A percentile compares a stretch with the other conserved stretches of the same genome.
phyloP scores from a whole-genome alignment of 2,797 vertebrate species.

The Dendrocincla fuliginosa region DNA sequence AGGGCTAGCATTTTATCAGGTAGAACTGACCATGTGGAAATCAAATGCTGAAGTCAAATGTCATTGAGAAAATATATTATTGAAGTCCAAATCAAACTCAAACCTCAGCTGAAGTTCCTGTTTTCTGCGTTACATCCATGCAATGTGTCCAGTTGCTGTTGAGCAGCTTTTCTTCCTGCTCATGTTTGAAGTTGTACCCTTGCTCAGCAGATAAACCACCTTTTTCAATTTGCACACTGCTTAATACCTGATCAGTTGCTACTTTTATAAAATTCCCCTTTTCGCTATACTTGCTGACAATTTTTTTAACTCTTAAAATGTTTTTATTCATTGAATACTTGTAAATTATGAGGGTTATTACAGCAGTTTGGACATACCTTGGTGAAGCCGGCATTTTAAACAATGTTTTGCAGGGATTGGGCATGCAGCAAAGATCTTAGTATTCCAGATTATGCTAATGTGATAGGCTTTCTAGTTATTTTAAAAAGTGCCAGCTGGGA shows the following conservation, averaged over 20 bases:
- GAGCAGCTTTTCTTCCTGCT: background rate
- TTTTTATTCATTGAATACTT: background rate
- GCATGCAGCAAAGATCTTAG: background rate
- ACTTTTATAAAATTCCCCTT: background rate
- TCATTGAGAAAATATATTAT: background rate
- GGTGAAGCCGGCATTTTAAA: background rate
- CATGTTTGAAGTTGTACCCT: background rate
- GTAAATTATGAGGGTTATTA: background rate
- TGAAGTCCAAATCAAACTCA: background rate
- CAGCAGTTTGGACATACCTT: background rate
- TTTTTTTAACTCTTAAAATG: background rate
- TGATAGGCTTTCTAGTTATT: background rate
- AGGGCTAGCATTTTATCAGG: fast-evolving
- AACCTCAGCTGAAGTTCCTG: fast-evolving
- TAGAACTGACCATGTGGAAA: background rate
- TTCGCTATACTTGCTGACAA: fast-evolving
- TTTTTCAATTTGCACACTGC: background rate
- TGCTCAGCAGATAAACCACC: background rate
- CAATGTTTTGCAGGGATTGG: fast-evolving
- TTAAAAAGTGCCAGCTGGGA: background rate
- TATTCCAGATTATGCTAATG: background rate
- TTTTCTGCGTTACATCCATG: background rate
- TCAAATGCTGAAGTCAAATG: background rate
- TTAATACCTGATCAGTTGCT: background rate
- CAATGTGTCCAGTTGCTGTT: background rate